A percentile compares a stretch with the other conserved stretches of the same genome.
These are phyloP conservation scores for Eumacrocentrus americanus DNA, from an alignment of 2,888 invertebrate species.

Conservation along the genomic window DNA sequence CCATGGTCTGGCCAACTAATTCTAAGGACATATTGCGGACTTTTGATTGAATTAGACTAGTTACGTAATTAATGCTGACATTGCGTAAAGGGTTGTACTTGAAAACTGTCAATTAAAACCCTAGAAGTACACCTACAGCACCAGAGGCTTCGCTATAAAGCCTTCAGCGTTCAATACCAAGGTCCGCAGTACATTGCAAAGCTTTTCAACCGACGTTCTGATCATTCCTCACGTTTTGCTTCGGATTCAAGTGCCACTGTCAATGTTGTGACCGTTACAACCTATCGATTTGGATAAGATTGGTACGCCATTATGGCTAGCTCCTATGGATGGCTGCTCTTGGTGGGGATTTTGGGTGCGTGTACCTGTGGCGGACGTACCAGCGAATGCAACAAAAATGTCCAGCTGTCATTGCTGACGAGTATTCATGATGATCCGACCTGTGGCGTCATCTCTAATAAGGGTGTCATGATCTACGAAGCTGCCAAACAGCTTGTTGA, in stretches of 20 bases:
- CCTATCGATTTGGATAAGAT: too few relatives aligned
- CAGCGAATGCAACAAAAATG: slow-evolving; percentile 45
- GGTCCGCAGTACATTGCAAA: slow-evolving; percentile 45
- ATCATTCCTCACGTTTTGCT: slow-evolving; percentile 3
- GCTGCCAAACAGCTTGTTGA: slow-evolving; percentile 51
- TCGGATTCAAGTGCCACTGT: too few relatives aligned
- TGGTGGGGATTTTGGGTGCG: slow-evolving; percentile 45
- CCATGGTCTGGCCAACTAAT: too few relatives aligned
- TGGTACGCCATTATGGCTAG: too few relatives aligned
- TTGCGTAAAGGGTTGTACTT: background rate
- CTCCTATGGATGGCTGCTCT: slow-evolving; percentile 35
- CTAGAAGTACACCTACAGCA: slow-evolving; percentile 48
- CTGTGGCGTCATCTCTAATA: slow-evolving; percentile 48
- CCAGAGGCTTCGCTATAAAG: slow-evolving; percentile 55
- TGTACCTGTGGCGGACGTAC: slow-evolving; percentile 55
- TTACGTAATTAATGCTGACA: too few relatives aligned
- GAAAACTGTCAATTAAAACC: slow-evolving; percentile 42
- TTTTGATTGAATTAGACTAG: too few relatives aligned
- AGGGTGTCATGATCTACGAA: slow-evolving; percentile 52
- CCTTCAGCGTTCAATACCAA: slow-evolving; percentile 52
- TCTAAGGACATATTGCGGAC: too few relatives aligned
- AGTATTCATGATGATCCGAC: slow-evolving; percentile 52
- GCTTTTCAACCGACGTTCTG: background rate
- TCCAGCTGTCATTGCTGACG: slow-evolving; percentile 50
- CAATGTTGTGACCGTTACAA: too few relatives aligned